Base-by-base conservation (phyloP, 1,140 invertebrate species). In the Drosophila ironensis region DNA sequence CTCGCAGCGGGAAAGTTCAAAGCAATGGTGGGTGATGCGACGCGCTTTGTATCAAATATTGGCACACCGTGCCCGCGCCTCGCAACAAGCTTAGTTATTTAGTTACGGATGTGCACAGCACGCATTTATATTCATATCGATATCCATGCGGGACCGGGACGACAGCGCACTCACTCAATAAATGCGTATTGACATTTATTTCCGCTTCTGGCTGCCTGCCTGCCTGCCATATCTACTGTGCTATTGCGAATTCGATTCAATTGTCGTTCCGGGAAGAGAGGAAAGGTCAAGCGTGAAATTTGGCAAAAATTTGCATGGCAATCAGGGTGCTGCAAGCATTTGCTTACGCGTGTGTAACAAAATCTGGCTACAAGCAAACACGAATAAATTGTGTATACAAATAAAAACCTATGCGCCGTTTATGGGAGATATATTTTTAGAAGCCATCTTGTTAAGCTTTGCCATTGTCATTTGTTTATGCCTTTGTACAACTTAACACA, bases 21-120 rank as follows among this genome's bases (percentile, higher is more conserved):
- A 72, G 54, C 24, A 57, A 30, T 47, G 50, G 56, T 59, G 19
- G 12, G 50, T 24, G 45, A 50, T 27, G 40, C 19, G 52, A 12
- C 11, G 2, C 11, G 25, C 44, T 54, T 35, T 44, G 16, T 41
- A 37, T 57, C 46, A 71, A 59, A 53, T 76, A 59, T 66, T 30
- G 52, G 33, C 17, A 27, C 22, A 11, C 37, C 12, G 14, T 37
- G 12, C 37, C 27, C 30, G 20, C 24, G 25, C n/a, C 7, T 30
- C 44, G 12, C 17, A 27, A 30, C 38, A 44, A 48, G 27, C 46
- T 60, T 38, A 56, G 37, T 52, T 78, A 69, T 78, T 72, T 53
- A 46, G 56, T 68, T 72, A 78, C 60, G 42, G 40, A 52, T 53
- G 30, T 30, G 17, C 30, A 37, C 45, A 47, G 5, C 33, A 8